phyloP scores from a whole-genome alignment of 2,888 invertebrate species.

The Stenchaetothrips biformis region DNA sequence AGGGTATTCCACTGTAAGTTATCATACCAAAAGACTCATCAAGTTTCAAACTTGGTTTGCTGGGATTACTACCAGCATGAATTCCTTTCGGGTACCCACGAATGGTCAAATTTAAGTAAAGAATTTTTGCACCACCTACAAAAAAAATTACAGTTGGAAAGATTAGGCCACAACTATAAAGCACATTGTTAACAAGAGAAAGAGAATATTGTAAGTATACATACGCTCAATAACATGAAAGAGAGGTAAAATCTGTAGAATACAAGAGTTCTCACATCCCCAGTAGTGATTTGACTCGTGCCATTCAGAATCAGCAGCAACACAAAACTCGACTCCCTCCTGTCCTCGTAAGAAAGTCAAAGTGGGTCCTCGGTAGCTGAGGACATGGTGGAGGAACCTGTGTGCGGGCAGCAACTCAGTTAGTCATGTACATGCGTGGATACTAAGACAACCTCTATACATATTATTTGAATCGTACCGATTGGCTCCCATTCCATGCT shows the following conservation, averaged over 20 bases:
- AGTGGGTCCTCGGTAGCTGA: conserved; percentile 63
- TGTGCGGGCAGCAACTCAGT: conserved; percentile 10
- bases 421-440: too few species aligned
- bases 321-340: conserved; percentile 64
- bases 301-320: conserved; percentile 78
- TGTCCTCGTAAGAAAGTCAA: conserved; percentile 52
- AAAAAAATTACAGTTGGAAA: conserved; percentile 31
- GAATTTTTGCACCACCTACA: conserved; percentile 60
- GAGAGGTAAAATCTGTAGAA: conserved; percentile 51
- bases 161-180: not conserved
- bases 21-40: conserved; percentile 66
- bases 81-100: conserved; percentile 82
- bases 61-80: conserved; percentile 73
- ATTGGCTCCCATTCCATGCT: conserved; percentile 83
- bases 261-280: conserved; percentile 71
- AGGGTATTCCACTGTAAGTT: conserved; percentile 46
- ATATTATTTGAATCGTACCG: conserved; percentile 45
- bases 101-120: conserved; percentile 77
- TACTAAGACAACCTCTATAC: not conserved
- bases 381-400: conserved; percentile 77
- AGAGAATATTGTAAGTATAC: conserved; percentile 34
- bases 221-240: conserved; percentile 50
- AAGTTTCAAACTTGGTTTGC: conserved; percentile 66
- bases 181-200: not conserved
- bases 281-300: conserved; percentile 78